Base-by-base conservation (phyloP, 2,797 vertebrate species). In the Pangasius macronema region DNA sequence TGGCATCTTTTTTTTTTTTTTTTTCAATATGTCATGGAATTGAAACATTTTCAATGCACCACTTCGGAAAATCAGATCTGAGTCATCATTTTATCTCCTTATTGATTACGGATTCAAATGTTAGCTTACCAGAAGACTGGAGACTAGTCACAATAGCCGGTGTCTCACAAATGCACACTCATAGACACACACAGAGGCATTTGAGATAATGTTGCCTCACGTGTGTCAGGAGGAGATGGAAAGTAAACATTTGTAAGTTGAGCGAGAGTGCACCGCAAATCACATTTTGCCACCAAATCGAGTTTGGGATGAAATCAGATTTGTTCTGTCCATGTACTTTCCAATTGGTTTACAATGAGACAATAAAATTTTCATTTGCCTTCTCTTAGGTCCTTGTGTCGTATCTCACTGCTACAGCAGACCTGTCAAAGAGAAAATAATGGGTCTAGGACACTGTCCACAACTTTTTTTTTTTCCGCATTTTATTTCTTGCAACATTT, bases 321-420 rank as follows among this genome's bases (percentile, higher is more conserved):
- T 93, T 90, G 90, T 91, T 89, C 83, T 90, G 90, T 91, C 89
- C 87, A 87, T 91, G 89, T 92, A 86, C 89, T 89, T 90, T 91
- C 68, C 89, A 89, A 89, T 88, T 89, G 88, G 90, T 87, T 90
- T 88, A 85, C 87, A 91, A 88, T 70, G 49, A 90, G 87, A 92
- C 89, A 90, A 89, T 90, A 91, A 91, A 88, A 90, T 85, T 87
- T 87, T 86, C 49, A 86, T 87, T 91, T 88, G 76, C 85, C 84
- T 87, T 49, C n/a, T 84, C 61, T 86, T 81, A 53, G 63, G 80
- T 85, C 86, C 36, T 30, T 76, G 84, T 80, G 57, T 76, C 46
- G 18, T 68, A 33, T 36, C 73, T 70, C 61, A 68, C 14, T 33
- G 13, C 39, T 87, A 30, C 63, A 22, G 24, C 73, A n/a, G 42